These are phyloP conservation scores for Neoascia interrupta DNA, from an alignment of 2,888 invertebrate genomes.

Conservation along the genomic window DNA sequence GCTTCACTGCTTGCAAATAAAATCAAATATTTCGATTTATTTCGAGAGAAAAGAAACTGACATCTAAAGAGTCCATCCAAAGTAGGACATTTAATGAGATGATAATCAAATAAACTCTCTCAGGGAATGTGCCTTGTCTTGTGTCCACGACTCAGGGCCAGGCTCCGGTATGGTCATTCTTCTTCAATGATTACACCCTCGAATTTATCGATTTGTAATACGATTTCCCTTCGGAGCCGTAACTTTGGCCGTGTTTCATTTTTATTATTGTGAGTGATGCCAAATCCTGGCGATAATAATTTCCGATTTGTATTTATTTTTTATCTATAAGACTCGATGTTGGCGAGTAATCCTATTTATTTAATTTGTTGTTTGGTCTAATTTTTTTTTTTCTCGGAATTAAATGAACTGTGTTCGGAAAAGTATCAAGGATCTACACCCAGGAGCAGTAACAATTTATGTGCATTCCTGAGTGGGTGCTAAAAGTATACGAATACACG, in stretches of 20 bases:
- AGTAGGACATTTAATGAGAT: slow-evolving; percentile 45
- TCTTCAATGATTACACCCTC: no score
- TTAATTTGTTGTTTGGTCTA: neutral
- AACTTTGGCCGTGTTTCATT: slow-evolving; percentile 36
- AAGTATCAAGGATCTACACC: neutral
- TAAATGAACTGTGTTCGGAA: slow-evolving; percentile 20
- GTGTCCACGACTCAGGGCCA: no score
- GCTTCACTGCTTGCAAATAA: slow-evolving; percentile 16
- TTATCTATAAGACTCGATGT: no score
- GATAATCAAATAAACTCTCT: slow-evolving; percentile 45
- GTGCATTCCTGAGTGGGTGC: slow-evolving; percentile 33
- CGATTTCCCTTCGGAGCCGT: neutral
- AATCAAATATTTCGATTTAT: slow-evolving; percentile 42
- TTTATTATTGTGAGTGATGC: slow-evolving; percentile 35
- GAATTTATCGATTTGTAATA: slow-evolving; percentile 5
- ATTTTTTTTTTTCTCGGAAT: slow-evolving; percentile 6
- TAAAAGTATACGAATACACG: slow-evolving; percentile 32
- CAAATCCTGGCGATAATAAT: slow-evolving; percentile 16
- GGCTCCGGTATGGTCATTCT: no score
- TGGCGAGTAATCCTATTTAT: slow-evolving; percentile 22
- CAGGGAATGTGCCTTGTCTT: slow-evolving; percentile 15
- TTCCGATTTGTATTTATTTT: slow-evolving; percentile 19
- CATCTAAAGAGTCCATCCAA: neutral
- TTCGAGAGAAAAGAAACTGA: no score
- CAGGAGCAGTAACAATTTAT: slow-evolving; percentile 25